Conservation (phyloP, 2,797 vertebrate genomes). For the Ceryle rudis region DNA sequence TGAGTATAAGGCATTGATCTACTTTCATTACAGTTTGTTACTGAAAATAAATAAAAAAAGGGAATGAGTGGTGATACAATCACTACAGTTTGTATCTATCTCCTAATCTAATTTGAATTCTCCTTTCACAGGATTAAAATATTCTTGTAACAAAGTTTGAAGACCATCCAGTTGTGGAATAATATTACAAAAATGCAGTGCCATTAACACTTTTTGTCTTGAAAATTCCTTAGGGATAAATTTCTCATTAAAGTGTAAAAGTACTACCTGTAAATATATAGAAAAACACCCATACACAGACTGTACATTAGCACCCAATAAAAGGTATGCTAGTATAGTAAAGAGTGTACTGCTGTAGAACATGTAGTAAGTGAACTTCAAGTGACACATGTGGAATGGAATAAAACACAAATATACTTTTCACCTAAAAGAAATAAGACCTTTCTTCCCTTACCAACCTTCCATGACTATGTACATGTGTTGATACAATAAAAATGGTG, state of each 20-base stretch:
- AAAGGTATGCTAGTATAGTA: neutral
- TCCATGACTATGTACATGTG: neutral
- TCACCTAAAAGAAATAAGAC: neutral
- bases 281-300: rapidly evolving
- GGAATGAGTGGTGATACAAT: neutral
- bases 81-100: neutral
- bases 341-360: neutral
- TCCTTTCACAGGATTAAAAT: neutral
- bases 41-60: neutral
- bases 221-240: neutral
- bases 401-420: neutral
- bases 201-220: neutral
- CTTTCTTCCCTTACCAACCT: neutral
- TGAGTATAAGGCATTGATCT: neutral
- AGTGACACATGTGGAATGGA: neutral
- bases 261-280: neutral
- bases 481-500: neutral
- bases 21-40: neutral
- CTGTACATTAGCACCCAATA: neutral
- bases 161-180: neutral
- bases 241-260: neutral
- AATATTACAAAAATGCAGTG: neutral
- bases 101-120: neutral
- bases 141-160: neutral
- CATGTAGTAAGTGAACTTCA: neutral